Percentiles rank a stretch among this genome's conserved stretches.
Conservation (phyloP, 2,888 invertebrate species). For the Himalopsyche kuldschensis region DNA sequence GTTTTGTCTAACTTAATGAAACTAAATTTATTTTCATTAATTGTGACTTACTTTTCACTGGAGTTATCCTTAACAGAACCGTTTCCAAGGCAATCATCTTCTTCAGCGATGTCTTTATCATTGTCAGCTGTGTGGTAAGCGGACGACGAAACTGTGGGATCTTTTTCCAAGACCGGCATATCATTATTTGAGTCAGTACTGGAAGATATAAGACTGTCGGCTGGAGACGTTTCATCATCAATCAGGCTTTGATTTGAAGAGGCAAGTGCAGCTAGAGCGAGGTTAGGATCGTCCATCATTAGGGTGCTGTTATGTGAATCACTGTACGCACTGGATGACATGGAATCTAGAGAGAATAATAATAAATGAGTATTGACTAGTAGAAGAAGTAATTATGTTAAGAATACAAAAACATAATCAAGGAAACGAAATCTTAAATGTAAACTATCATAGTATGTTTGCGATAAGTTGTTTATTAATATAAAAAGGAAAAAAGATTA, state of each 20-base stretch:
- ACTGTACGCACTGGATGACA: slow-evolving; percentile 59
- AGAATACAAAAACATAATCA: background rate
- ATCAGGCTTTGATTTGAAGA: slow-evolving; percentile 69
- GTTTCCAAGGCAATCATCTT: slow-evolving; percentile 29
- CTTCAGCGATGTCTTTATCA: slow-evolving; percentile 22
- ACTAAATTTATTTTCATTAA: no score
- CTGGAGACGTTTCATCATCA: slow-evolving; percentile 83
- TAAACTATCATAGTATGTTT: background rate
- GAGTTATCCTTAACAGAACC: slow-evolving; percentile 22
- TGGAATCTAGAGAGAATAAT: slow-evolving; percentile 49
- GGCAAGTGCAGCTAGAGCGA: slow-evolving; percentile 72
- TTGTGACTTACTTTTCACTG: slow-evolving; percentile 43
- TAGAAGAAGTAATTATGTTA: background rate
- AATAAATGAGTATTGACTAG: background rate
- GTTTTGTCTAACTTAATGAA: no score
- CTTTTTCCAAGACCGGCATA: slow-evolving; percentile 51
- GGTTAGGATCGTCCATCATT: slow-evolving; percentile 73
- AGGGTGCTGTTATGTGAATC: slow-evolving; percentile 48
- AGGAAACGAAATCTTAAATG: no score
- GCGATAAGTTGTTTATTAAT: background rate
- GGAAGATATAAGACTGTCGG: slow-evolving; percentile 72
- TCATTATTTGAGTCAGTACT: slow-evolving; percentile 65
- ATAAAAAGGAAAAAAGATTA: background rate
- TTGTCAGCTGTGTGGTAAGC: slow-evolving; percentile 52
- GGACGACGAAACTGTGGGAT: slow-evolving; percentile 51